Evolutionary conservation across 2,888 invertebrate genomes (phyloP), one percentile per base, ranked within the genome.

Genomic region (Endotricha flammealis): DNA sequence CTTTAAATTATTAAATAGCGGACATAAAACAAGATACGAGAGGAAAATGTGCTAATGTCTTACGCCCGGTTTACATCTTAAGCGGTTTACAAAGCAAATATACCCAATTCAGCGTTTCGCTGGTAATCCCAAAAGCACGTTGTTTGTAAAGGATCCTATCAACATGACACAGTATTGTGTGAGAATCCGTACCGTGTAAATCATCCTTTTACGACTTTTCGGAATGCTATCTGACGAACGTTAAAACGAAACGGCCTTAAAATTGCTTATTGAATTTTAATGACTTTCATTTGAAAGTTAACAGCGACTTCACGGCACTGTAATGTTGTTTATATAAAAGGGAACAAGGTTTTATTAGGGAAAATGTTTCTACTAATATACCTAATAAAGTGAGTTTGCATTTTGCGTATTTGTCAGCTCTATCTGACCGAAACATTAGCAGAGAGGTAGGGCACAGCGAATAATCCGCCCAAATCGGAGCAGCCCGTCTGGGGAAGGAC

Each of bases 1-100:
- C 20, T 3, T n/a, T 20, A 20, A 20, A 20, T n/a, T 20, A 20
- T 20, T 20, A 20, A 20, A 6, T 6, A 20, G 6, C 20, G 36
- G 39, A 34, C 42, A 47, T 62, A 54, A 61, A 63, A 44, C 48
- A 42, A 29, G 41, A 44, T 48, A 46, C 45, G 47, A 12, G 9
- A 2, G 17, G 28, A 49, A 41, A 13, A 35, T 40, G 44, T 44
- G 47, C 48, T 48, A 46, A 50, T 35, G 35, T 35, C 35, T 35
- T 35, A 34, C 23, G 35, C 29, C 14, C 7, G 32, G 9, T 25
- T 31, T 32, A 24, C 32, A 16, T 20, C 20, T 20, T 20, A 20
- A 20, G 20, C 20, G n/a, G 4, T 20, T 20, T 20, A 20, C n/a
- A 6, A 7, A 20, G n/a, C 2, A 6, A 20, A 20, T n/a, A 20